phyloP scores from a whole-genome alignment of 1,140 invertebrate genomes.

The Bombus confusus region DNA sequence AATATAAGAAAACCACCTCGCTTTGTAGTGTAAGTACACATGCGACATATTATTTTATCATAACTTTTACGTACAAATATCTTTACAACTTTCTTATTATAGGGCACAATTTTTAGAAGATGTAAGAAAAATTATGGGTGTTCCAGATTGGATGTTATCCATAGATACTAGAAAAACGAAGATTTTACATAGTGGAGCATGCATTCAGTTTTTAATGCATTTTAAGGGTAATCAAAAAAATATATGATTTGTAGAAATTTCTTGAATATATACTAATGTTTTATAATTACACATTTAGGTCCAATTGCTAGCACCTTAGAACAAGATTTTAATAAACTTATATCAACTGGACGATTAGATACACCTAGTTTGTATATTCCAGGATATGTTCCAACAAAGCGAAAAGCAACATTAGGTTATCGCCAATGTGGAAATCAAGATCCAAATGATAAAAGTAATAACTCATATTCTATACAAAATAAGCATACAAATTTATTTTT shows the following conservation, averaged over 20 bases:
- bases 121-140: slow-evolving; percentile 90
- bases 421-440: slow-evolving; percentile 88
- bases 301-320: slow-evolving; percentile 90
- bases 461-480: background rate
- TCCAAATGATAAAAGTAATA: slow-evolving; percentile 85
- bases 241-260: background rate
- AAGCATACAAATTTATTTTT: background rate
- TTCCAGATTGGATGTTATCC: slow-evolving; percentile 94
- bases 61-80: background rate
- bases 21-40: slow-evolving; percentile 91
- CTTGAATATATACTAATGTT: slow-evolving; percentile 6
- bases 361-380: slow-evolving; percentile 90
- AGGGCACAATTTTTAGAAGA: slow-evolving; percentile 94
- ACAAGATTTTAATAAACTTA: slow-evolving; percentile 88
- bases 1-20: slow-evolving; percentile 93
- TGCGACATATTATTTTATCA: background rate
- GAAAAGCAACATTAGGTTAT: slow-evolving; percentile 88
- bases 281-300: slow-evolving; percentile 78
- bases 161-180: slow-evolving; percentile 92
- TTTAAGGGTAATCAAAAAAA: slow-evolving; percentile 86
- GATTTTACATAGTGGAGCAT: slow-evolving; percentile 89
- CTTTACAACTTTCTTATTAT: slow-evolving; percentile 48
- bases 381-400: slow-evolving; percentile 88
- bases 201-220: slow-evolving; percentile 94
- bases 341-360: slow-evolving; percentile 88